A percentile compares a stretch with the other conserved stretches of the same genome.
These are phyloP conservation scores for Hypomesus transpacificus DNA, from an alignment of 2,113 vertebrate genomes.

Conservation along the genomic window DNA sequence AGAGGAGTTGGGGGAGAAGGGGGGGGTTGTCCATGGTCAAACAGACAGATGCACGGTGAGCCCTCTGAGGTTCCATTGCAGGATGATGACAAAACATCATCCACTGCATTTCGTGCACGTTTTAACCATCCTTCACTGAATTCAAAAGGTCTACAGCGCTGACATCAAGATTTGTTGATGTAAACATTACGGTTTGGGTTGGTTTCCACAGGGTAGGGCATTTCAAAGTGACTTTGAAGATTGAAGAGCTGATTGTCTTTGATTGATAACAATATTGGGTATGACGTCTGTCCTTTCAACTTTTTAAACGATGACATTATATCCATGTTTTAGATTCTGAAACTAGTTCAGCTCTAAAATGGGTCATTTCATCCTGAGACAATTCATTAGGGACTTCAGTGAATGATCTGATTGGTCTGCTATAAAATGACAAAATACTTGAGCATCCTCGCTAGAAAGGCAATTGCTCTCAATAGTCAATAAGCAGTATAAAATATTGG, in stretches of 20 bases:
- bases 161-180: no score
- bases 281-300: slow-evolving; percentile 4
- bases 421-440: slow-evolving; percentile 37
- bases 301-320: slow-evolving; percentile 4
- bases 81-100: neutral
- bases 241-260: neutral
- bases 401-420: slow-evolving; percentile 56
- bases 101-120: no score
- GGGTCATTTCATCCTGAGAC: slow-evolving; percentile 64
- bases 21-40: slow-evolving; percentile 53
- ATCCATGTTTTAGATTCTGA: slow-evolving; percentile 41
- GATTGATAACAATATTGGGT: neutral
- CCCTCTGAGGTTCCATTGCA: neutral
- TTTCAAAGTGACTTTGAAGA: neutral
- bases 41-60: slow-evolving; percentile 44
- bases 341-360: slow-evolving; percentile 64
- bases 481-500: neutral
- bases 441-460: slow-evolving; percentile 16
- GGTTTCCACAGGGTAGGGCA: neutral
- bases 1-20: no score
- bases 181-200: neutral
- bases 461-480: neutral
- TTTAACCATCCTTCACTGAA: no score
- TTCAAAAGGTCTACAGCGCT: no score
- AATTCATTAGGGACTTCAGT: slow-evolving; percentile 54